A percentile compares a stretch with the other conserved stretches of the same genome.
These are phyloP conservation scores for Drosophila neotestacea DNA, from an alignment of 2,888 invertebrate species.

Conservation along the genomic window DNA sequence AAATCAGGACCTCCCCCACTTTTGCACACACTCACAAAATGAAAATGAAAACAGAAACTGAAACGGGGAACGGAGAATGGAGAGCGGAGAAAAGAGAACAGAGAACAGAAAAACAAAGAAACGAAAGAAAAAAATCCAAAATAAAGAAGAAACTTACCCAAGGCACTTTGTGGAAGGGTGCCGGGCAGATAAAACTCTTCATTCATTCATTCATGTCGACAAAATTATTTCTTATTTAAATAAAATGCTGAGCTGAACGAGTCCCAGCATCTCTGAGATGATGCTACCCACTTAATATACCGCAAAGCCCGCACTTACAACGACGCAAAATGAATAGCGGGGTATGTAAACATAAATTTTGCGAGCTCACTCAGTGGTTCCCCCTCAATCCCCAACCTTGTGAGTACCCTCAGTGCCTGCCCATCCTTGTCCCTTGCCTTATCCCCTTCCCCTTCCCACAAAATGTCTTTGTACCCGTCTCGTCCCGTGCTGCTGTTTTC, in stretches of 20 bases:
- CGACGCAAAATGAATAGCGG: slow-evolving; percentile 75
- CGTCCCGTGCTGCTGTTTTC: slow-evolving; percentile 27
- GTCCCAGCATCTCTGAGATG: slow-evolving; percentile 52
- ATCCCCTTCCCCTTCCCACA: background rate
- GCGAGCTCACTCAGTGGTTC: slow-evolving; percentile 64
- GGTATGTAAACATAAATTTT: slow-evolving; percentile 81
- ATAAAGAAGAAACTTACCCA: slow-evolving; percentile 55
- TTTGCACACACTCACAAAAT: slow-evolving; percentile 19
- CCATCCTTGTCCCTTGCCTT: background rate
- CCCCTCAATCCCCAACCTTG: slow-evolving; percentile 6
- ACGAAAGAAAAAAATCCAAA: slow-evolving; percentile 21
- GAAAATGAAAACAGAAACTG: slow-evolving; percentile 47
- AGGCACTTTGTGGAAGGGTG: slow-evolving; percentile 46
- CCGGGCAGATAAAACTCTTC: slow-evolving; percentile 78
- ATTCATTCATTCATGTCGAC: slow-evolving; percentile 81
- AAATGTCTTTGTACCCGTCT: slow-evolving; percentile 5
- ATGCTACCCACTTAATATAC: slow-evolving; percentile 79
- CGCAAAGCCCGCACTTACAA: slow-evolving; percentile 80
- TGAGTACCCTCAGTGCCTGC: slow-evolving; percentile 11
- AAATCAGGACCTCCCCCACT: slow-evolving; percentile 49
- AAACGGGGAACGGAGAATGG: too few species aligned
- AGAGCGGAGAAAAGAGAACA: too few species aligned
- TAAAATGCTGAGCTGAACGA: slow-evolving; percentile 69
- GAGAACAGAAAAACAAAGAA: slow-evolving; percentile 13
- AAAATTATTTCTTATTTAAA: slow-evolving; percentile 82